Conservation (phyloP, 2,797 vertebrate genomes). For the Heteromormyrus szaboi region DNA sequence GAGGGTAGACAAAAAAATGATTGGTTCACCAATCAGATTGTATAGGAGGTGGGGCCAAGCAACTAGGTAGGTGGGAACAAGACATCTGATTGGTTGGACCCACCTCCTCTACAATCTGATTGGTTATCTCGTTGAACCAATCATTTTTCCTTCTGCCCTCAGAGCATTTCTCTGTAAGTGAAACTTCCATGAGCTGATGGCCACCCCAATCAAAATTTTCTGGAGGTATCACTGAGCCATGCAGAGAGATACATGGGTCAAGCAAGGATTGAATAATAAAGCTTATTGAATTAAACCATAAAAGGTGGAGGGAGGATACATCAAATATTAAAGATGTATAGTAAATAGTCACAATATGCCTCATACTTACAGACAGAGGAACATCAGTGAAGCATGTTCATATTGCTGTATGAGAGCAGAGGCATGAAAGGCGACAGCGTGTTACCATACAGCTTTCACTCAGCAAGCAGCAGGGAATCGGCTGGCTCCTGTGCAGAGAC, state of each 20-base stretch:
- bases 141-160: not conserved
- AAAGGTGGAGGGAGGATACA: not conserved
- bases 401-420: not conserved
- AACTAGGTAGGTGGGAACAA: not conserved
- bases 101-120: not conserved
- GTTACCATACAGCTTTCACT: not conserved
- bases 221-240: not conserved
- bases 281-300: not conserved
- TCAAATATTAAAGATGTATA: not conserved
- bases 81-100: not conserved
- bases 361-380: not conserved
- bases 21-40: not conserved
- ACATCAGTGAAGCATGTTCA: not conserved
- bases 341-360: not conserved
- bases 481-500: not conserved
- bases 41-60: not conserved
- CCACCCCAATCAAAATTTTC: not conserved
- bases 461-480: not conserved
- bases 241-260: not conserved
- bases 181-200: not conserved
- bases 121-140: not conserved
- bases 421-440: not conserved
- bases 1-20: not conserved
- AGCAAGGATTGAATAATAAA: not conserved
- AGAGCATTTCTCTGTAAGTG: not conserved